Conservation (phyloP, 1,140 invertebrate genomes). For the Zaprionus lachaisei region DNA sequence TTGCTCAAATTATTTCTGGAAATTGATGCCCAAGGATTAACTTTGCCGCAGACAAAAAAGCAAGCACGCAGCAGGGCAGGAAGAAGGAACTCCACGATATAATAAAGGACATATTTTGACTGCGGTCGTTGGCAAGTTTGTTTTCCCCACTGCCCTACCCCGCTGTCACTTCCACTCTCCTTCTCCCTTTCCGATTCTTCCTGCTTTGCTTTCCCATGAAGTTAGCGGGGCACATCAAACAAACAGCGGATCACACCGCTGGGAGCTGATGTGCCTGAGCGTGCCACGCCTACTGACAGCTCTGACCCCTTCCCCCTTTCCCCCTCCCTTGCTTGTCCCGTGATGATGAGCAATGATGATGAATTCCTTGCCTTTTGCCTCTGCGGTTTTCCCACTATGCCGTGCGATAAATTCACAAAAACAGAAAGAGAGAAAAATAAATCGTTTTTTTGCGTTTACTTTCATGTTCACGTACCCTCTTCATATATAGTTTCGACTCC, state of each 20-base stretch:
- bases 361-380: constrained; percentile 72
- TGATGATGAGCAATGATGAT: constrained; percentile 70
- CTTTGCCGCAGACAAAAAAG: constrained; percentile 48
- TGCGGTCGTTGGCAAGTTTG: constrained; percentile 39
- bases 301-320: neutral
- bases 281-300: constrained; percentile 53
- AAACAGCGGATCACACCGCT: constrained; percentile 62
- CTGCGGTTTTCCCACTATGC: constrained; percentile 55
- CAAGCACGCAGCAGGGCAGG: neutral
- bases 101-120: constrained; percentile 73
- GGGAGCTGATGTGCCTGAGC: constrained; percentile 41
- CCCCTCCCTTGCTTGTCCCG: neutral
- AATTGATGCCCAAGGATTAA: constrained; percentile 83
- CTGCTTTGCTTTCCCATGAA: neutral
- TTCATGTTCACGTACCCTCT: constrained; percentile 60
- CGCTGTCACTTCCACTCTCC: neutral
- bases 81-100: constrained; percentile 52
- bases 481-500: constrained; percentile 58
- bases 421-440: neutral
- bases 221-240: constrained; percentile 66
- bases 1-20: constrained; percentile 80
- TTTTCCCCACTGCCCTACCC: neutral
- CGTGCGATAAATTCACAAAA: constrained; percentile 62
- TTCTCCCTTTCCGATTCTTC: neutral
- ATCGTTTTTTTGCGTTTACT: constrained; percentile 70